Evolutionary conservation across 2,797 vertebrate species (phyloP).

Genomic region (Acrossocheilus wenchowensis): DNA sequence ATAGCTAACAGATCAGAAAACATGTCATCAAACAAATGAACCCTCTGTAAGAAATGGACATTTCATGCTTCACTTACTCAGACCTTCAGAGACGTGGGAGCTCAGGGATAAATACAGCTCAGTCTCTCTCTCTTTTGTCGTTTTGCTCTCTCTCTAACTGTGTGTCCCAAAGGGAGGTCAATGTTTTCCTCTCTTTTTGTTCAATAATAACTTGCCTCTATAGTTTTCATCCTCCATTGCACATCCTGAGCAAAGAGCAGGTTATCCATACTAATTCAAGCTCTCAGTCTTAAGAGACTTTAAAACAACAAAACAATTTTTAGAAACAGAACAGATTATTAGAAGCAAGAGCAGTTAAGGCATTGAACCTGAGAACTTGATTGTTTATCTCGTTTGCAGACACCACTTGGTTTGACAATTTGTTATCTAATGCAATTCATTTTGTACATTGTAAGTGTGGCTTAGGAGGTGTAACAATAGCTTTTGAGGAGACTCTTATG

Average conservation of each 20-base stretch:
- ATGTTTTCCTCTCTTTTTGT: conserved; percentile 6
- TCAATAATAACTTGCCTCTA: conserved; percentile 21
- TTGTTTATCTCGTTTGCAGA: neutral
- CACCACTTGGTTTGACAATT: neutral
- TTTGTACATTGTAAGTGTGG: neutral
- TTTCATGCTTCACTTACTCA: conserved; percentile 35
- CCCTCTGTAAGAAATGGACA: conserved; percentile 14
- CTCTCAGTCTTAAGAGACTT: neutral
- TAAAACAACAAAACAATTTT: neutral
- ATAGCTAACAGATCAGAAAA: conserved; percentile 1
- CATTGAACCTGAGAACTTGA: neutral
- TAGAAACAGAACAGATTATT: neutral
- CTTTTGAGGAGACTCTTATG: neutral
- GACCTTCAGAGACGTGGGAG: neutral
- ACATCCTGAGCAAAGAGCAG: conserved; percentile 7
- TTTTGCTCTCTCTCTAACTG: conserved; percentile 13
- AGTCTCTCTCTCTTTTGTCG: conserved; percentile 1
- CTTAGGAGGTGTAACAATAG: neutral
- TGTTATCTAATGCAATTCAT: neutral
- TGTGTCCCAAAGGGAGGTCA: conserved; percentile 23
- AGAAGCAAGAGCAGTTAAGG: neutral
- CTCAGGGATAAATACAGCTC: conserved; percentile 41
- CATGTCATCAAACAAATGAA: conserved; percentile 1
- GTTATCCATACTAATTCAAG: conserved; percentile 21
- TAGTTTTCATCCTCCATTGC: conserved; percentile 40